Base-by-base conservation (phyloP, 2,797 vertebrate species). In the Pterois miles region DNA sequence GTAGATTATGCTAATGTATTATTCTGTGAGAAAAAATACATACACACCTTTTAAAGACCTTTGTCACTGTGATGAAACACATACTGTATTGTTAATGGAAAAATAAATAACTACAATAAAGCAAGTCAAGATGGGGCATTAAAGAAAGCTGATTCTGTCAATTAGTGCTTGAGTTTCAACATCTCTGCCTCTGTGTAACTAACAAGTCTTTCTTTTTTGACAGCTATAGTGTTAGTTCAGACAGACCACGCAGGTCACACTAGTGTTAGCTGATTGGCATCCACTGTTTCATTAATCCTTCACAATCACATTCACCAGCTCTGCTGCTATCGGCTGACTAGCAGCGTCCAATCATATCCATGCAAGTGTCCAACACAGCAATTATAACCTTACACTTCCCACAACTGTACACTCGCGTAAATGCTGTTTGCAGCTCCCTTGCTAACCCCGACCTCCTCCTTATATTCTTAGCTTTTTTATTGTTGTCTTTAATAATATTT, bases 401-500 rank as follows among this genome's bases (percentile, higher is more conserved):
- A 40, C 57, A 12, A 11, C 29, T 40, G 33, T 29, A 27, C 69
- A 62, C 13, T 33, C 14, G 20, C 5, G 6, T 33, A 22, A 23
- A 13, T 25, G n/a, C 14, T 6, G 13, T 65, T 48, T n/a, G n/a
- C 31, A 10, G 14, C 54, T 66, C 10, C 38, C 29, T n/a, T 29
- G 22, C 27, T 22, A 65, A 13, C 7, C 2, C 29, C 63, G n/a
- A 3, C 29, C 31, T 59, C 34, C 74, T 68, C 46, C 20, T 22
- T 53, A n/a, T 33, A 5, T 22, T 38, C 20, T 50, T 29, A 67
- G 64, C 54, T 53, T 65, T 58, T 74, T 33, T 60, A 25, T 43
- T 68, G 33, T 75, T 68, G 65, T 67, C 33, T 68, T 40, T 43
- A 34, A 69, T 62, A 10, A 56, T 63, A 63, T 69, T 27, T 63